These are phyloP conservation scores for Arion vulgaris DNA, from an alignment of 1,140 invertebrate genomes.

Conservation along the genomic window DNA sequence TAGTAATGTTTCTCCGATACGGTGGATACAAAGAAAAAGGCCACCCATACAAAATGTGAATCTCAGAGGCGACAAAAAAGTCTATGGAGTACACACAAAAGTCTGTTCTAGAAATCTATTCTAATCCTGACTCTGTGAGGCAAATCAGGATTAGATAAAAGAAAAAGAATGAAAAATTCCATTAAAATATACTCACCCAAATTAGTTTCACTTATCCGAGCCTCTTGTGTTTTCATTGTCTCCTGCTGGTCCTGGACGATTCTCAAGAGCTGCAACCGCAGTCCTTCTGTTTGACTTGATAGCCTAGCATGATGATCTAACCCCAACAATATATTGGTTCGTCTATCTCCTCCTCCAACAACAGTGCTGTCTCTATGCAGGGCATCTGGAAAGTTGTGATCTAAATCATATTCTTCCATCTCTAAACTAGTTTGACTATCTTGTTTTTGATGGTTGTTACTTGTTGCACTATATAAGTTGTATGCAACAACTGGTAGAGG, in stretches of 20 bases:
- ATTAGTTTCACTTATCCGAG: conserved; percentile 84
- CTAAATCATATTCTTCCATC: conserved; percentile 64
- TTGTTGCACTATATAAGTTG: not conserved
- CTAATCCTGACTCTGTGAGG: too few species aligned
- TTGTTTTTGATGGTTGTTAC: not conserved
- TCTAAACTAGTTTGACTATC: conserved; percentile 70
- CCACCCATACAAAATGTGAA: too few species aligned
- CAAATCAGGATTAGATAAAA: too few species aligned
- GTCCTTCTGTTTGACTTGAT: conserved; percentile 60
- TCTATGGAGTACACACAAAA: too few species aligned
- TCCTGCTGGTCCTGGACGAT: conserved; percentile 92
- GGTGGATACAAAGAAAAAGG: too few species aligned
- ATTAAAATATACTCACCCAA: conserved; percentile 59
- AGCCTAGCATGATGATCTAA: conserved; percentile 53
- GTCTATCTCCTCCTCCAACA: conserved; percentile 26
- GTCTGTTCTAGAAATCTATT: too few species aligned
- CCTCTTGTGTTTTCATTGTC: conserved; percentile 88
- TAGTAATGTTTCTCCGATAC: too few species aligned
- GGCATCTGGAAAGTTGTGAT: conserved; percentile 62
- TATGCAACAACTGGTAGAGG: not conserved
- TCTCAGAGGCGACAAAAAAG: too few species aligned
- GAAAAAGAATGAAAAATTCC: too few species aligned
- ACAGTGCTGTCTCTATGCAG: conserved; percentile 50
- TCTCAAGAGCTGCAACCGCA: conserved; percentile 83
- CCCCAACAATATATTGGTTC: conserved; percentile 36